Evolutionary conservation across 2,113 vertebrate species (phyloP).

Genomic region (Rhinoptilus africanus): DNA sequence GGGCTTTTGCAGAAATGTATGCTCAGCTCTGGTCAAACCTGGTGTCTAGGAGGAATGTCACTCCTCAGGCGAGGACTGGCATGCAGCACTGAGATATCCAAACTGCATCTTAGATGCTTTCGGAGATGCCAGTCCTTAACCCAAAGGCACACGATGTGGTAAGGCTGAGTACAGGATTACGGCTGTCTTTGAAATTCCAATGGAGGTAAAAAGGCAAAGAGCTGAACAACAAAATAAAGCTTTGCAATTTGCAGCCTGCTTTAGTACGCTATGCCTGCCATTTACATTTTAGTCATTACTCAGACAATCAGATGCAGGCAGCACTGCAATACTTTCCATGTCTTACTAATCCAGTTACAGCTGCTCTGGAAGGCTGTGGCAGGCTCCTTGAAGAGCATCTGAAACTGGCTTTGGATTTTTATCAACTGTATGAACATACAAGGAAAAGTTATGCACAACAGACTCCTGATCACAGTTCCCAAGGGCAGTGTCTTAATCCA

Average conservation of each 20-base stretch:
- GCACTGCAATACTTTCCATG: slow-evolving; percentile 49
- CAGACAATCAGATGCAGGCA: not conserved
- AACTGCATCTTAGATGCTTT: not conserved
- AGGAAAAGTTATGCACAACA: slow-evolving; percentile 28
- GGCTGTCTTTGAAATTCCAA: not conserved
- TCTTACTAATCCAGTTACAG: slow-evolving; percentile 54
- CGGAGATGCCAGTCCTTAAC: not conserved
- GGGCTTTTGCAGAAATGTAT: not conserved
- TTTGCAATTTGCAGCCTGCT: not conserved
- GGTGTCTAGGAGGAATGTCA: not conserved
- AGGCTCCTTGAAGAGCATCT: not conserved
- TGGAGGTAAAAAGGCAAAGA: not conserved
- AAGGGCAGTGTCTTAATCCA: slow-evolving; percentile 5
- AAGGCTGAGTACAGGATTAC: not conserved
- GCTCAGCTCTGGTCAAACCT: not conserved
- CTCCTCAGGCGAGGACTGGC: not conserved
- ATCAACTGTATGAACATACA: slow-evolving; percentile 9
- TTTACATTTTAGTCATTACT: slow-evolving; percentile 32
- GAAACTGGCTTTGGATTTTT: slow-evolving; percentile 35
- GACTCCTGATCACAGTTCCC: not conserved
- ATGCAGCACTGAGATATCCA: not conserved
- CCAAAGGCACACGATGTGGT: not conserved
- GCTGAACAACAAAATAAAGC: not conserved
- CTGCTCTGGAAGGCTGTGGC: slow-evolving; percentile 31
- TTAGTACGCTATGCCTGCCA: not conserved